Percentiles rank a stretch among this genome's conserved stretches.
Evolutionary conservation across 2,797 vertebrate species (phyloP).

Genomic region (Enteromius argenteus): DNA sequence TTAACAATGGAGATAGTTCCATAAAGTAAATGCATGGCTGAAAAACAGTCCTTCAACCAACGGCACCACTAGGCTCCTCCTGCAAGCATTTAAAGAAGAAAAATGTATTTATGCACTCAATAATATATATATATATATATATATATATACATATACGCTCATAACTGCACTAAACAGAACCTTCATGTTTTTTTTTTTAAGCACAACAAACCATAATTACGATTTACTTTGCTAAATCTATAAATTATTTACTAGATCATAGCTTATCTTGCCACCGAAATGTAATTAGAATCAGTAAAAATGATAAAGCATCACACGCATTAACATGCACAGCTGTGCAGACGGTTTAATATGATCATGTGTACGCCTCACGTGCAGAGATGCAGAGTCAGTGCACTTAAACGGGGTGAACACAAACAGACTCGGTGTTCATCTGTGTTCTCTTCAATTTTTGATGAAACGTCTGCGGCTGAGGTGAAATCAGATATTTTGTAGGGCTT

Average conservation of each 20-base stretch:
- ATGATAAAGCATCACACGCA: constrained; percentile 70
- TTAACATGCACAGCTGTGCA: constrained; percentile 62
- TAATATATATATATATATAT: neutral
- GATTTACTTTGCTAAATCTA: constrained; percentile 34
- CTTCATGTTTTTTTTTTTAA: neutral
- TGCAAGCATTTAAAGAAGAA: constrained; percentile 5
- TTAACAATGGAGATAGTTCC: neutral
- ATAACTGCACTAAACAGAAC: neutral
- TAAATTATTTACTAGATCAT: constrained; percentile 28
- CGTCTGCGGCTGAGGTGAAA: constrained; percentile 33
- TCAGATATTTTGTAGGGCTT: constrained; percentile 10
- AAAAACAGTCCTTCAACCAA: neutral
- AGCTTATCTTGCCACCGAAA: constrained; percentile 50
- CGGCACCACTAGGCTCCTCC: neutral
- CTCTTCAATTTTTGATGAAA: constrained; percentile 40
- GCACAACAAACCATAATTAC: constrained; percentile 16
- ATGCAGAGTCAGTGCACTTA: constrained; percentile 24
- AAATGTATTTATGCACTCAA: neutral
- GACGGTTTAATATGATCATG: constrained; percentile 47
- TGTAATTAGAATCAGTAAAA: constrained; percentile 73
- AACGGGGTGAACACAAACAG: constrained; percentile 24
- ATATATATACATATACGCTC: neutral
- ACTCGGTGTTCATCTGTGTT: constrained; percentile 10
- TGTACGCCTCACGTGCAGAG: neutral
- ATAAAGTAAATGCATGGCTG: neutral